Evolutionary conservation across 2,113 vertebrate genomes (phyloP).

Genomic region (Procavia capensis): DNA sequence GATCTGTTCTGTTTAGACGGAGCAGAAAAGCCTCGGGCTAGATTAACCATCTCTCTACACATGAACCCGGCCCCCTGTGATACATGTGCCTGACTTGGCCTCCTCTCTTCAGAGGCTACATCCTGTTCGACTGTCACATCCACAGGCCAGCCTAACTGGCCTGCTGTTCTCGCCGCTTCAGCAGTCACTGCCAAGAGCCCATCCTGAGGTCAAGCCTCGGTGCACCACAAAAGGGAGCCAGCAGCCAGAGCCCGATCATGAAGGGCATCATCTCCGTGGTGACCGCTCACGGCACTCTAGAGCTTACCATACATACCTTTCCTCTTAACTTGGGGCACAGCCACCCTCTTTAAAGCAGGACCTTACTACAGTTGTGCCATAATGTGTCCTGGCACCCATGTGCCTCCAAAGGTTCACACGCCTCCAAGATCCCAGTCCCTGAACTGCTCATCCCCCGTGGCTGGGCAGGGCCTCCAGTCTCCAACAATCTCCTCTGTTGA

Average conservation of each 20-base stretch:
- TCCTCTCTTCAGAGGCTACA: too few relatives aligned
- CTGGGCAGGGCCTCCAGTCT: not conserved
- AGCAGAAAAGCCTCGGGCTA: not conserved
- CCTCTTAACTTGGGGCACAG: not conserved
- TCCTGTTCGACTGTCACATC: too few relatives aligned
- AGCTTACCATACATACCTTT: not conserved
- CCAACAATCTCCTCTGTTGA: not conserved
- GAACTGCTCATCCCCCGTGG: not conserved
- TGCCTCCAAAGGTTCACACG: not conserved
- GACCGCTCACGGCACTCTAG: not conserved
- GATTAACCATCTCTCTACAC: not conserved
- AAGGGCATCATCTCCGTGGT: not conserved
- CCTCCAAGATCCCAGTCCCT: not conserved
- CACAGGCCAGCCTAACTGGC: not conserved
- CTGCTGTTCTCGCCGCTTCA: not conserved
- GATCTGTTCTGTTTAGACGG: not conserved
- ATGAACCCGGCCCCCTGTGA: accelerated
- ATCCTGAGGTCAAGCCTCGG: not conserved
- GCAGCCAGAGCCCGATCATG: too few relatives aligned
- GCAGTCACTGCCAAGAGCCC: not conserved
- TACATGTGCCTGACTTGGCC: not conserved
- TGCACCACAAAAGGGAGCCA: not conserved
- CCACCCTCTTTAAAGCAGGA: not conserved
- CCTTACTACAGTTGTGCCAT: not conserved
- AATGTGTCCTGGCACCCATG: not conserved